Evolutionary conservation across 2,888 invertebrate species (phyloP), one percentile per base, ranked within the genome.

Genomic region (Linnaemya tessellans): DNA sequence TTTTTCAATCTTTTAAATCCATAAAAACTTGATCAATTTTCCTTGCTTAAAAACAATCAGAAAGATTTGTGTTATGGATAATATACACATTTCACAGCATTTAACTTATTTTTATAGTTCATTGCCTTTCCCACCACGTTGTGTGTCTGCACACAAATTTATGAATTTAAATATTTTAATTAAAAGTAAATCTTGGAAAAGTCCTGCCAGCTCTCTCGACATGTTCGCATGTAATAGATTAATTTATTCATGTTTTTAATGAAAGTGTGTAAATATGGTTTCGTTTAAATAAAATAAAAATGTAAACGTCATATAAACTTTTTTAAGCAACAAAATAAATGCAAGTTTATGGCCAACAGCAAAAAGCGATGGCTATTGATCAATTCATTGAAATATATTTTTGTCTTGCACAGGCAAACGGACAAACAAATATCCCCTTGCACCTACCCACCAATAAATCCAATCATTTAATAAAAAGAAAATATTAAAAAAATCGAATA

Each of bases 321-420:
- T 75, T 30, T 56, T 25, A 30, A 35, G n/a, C 13, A 58, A 35
- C 30, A 60, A 62, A 74, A 74, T 51, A 25, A 62, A 51, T 71
- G 77, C 65, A 71, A 77, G 58, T 77, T 58, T 58, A 22, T 20
- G 5, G 15, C 38, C 20, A 13, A 51, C 49, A 80, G 38, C n/a
- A n/a, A 58, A 67, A 46, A 51, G 18, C 35, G 18, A 62, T n/a
- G n/a, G 54, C 13, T 15, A 83, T 83, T 83, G 78, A 83, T 78
- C 78, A 78, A 83, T 78, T 78, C 46, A 51, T 51, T n/a, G 20
- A 67, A 67, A 67, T 77, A 58, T 77, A 67, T 58, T 46, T 77
- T 43, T 56, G 56, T 43, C 18, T 75, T 75, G 41, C 15, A 56
- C 5, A 43, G 15, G 3, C 56, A 71, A 30, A 11, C 38, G 13